Conservation (phyloP, 2,113 vertebrate genomes). For the Butastur rufipennis region DNA sequence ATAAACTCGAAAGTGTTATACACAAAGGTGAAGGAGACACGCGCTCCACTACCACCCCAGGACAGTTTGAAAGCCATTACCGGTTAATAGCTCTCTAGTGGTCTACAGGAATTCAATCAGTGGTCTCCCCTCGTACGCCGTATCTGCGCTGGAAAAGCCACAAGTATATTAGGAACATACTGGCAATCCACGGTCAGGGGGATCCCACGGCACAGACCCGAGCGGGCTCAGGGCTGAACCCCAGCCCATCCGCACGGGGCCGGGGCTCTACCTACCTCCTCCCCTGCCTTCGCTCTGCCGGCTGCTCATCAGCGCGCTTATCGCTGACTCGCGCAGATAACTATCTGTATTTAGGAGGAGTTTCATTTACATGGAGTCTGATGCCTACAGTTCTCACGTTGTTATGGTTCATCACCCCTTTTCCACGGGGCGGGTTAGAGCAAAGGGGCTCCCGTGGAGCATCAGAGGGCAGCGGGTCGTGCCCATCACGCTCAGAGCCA, state of each 20-base stretch:
- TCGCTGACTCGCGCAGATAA: neutral
- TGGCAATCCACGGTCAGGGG: neutral
- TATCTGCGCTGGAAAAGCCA: neutral
- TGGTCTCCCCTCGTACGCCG: neutral
- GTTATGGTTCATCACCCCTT: neutral
- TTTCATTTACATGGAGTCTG: neutral
- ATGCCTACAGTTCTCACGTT: neutral
- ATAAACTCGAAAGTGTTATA: conserved; percentile 37
- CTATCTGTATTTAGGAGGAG: neutral
- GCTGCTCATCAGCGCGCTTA: neutral
- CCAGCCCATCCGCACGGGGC: neutral
- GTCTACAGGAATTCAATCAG: conserved; percentile 7
- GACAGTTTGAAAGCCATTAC: conserved; percentile 37
- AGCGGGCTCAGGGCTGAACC: neutral
- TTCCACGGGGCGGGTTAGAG: neutral
- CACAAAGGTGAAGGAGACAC: conserved; percentile 38
- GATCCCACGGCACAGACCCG: neutral
- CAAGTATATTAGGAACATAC: neutral
- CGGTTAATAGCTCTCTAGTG: conserved; percentile 7
- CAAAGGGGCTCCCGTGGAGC: neutral
- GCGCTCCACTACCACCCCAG: neutral
- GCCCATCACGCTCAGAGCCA: neutral
- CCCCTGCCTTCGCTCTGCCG: neutral
- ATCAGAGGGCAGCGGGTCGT: neutral
- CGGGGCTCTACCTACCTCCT: neutral